These are phyloP conservation scores for Melanargia galathea DNA, from an alignment of 2,888 invertebrate species.

Conservation along the genomic window DNA sequence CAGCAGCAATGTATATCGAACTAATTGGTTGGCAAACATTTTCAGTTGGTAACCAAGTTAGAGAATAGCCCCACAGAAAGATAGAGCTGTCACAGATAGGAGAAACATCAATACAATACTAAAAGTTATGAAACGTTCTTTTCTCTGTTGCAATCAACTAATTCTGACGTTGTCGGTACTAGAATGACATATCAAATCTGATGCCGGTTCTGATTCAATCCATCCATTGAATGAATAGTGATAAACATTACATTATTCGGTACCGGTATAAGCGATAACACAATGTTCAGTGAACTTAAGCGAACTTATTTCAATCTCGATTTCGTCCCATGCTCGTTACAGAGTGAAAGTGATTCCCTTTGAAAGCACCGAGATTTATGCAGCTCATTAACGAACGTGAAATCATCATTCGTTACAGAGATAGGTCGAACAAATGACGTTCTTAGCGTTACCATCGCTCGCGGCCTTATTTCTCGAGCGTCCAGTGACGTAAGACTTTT, in stretches of 20 bases:
- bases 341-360: conserved; percentile 61
- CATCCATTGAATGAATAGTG: conserved; percentile 25
- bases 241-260: conserved; percentile 15
- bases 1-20: no score
- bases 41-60: no score
- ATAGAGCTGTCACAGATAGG: not conserved
- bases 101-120: not conserved
- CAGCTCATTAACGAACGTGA: conserved; percentile 49
- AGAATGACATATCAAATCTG: conserved; percentile 21
- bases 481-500: conserved; percentile 39
- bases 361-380: conserved; percentile 53
- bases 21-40: no score
- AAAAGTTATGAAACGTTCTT: conserved; percentile 4
- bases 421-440: conserved; percentile 50
- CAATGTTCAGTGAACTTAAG: conserved; percentile 41
- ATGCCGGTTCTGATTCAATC: conserved; percentile 21
- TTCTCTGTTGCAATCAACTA: not conserved
- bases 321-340: conserved; percentile 51
- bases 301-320: conserved; percentile 51
- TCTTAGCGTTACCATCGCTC: conserved; percentile 27
- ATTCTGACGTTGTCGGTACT: conserved; percentile 1
- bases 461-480: conserved; percentile 40
- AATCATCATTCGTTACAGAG: conserved; percentile 51
- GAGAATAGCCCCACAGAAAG: no score
- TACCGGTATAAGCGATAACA: conserved; percentile 30